phyloP scores from a whole-genome alignment of 2,113 vertebrate species.

The Leucoraja erinaceus region DNA sequence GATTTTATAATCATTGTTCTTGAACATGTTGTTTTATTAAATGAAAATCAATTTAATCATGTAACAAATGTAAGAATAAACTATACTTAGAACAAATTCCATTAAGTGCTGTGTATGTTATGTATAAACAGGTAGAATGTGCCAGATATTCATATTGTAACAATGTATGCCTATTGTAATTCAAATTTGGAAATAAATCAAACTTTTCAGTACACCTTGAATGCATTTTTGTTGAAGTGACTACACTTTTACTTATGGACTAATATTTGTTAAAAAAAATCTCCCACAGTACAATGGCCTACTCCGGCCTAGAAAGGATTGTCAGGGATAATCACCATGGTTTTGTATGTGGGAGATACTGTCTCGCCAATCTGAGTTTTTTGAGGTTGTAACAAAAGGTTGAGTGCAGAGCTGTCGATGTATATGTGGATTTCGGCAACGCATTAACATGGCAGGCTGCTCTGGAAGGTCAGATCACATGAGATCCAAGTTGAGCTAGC shows the following conservation, averaged over 20 bases:
- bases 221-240: background rate
- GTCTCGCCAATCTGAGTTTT: too few relatives aligned
- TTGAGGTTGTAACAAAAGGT: too few relatives aligned
- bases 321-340: too few relatives aligned
- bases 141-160: slow-evolving; percentile 24
- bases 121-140: slow-evolving; percentile 24
- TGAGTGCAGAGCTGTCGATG: too few relatives aligned
- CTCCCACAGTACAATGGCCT: background rate
- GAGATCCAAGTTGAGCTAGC: too few relatives aligned
- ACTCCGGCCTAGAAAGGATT: too few relatives aligned
- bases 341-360: too few relatives aligned
- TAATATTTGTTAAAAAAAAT: background rate
- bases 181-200: slow-evolving; percentile 28
- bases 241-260: background rate
- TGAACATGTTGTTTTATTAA: background rate
- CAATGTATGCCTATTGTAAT: slow-evolving; percentile 14
- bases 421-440: too few relatives aligned
- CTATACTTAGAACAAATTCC: background rate
- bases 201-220: slow-evolving; percentile 1
- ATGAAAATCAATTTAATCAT: background rate
- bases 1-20: background rate
- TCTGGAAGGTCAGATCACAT: too few relatives aligned
- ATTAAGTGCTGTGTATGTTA: background rate
- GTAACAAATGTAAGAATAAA: background rate
- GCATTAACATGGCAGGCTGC: too few relatives aligned